Conservation (phyloP, 2,888 invertebrate genomes). For the Philopedon plagiatum region DNA sequence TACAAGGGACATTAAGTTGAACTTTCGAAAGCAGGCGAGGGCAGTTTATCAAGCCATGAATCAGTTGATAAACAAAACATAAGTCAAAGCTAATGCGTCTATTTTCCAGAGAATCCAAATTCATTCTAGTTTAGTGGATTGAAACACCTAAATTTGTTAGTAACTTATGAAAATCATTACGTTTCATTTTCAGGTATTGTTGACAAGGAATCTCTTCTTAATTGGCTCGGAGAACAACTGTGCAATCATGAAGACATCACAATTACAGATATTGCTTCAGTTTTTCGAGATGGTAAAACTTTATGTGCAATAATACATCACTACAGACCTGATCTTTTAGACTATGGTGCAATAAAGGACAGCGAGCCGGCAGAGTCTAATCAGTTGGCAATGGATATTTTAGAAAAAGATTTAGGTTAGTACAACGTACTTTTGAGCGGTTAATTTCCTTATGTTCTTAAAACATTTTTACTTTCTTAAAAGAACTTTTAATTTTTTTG, state of each 20-base stretch:
- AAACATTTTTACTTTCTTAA: background rate
- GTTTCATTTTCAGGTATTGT: conserved; percentile 58
- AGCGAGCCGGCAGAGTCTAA: conserved; percentile 80
- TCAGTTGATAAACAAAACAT: no score
- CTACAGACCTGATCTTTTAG: conserved; percentile 92
- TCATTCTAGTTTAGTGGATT: no score
- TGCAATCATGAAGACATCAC: conserved; percentile 74
- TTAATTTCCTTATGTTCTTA: background rate
- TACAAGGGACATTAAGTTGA: no score
- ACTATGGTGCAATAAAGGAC: conserved; percentile 77
- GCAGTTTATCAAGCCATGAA: no score
- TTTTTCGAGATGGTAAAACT: conserved; percentile 78
- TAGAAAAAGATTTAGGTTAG: conserved; percentile 85
- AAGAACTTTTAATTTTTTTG: no score
- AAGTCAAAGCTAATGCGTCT: no score
- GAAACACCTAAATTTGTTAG: no score
- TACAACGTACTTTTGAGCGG: background rate
- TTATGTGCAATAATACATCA: conserved; percentile 84
- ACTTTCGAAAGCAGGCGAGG: no score
- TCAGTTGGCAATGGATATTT: conserved; percentile 86
- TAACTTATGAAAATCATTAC: no score
- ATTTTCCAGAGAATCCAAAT: no score
- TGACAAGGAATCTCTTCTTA: conserved; percentile 81
- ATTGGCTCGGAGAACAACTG: conserved; percentile 84
- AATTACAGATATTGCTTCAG: conserved; percentile 78